Base-by-base conservation (phyloP, 2,113 vertebrate genomes). In the Anguilla japonica region DNA sequence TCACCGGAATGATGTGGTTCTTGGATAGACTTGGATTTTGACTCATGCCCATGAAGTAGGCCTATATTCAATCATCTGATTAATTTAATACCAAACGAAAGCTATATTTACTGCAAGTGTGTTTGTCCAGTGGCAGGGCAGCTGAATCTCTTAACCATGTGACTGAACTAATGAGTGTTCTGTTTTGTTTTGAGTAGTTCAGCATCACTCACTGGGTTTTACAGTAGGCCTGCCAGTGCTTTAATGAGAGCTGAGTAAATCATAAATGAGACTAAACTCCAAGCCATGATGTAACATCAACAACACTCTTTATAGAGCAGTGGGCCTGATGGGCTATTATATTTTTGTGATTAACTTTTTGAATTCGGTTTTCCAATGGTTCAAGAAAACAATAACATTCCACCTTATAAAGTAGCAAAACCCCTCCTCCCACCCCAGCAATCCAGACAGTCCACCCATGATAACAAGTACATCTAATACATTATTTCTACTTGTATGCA, bases 71-170 rank as follows among this genome's bases (percentile, higher is more conserved):
- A 87, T 84, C 87, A 89, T 88, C 84, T 79, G 83, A 89, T 89
- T 88, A 89, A 91, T 90, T 88, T 87, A 84, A 86, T 40, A 79
- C 83, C 85, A 87, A 89, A 92, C 90, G 87, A 86, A 43, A 86
- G 81, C 87, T 83, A 39, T 0, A 82, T 53, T 8, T 56, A 71
- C 26, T n/a, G 2, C 13, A 29, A 5, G 71, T n/a, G 34, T 75
- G 26, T 34, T 9, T 3, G 6, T 75, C 71, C 60, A 67, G 20
- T 67, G 18, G 11, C 26, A 75, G 71, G 71, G n/a, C 71, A 75
- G n/a, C 71, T 34, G 18, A 67, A 26, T 26, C 60, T 26, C 20
- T 26, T 67, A 5, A 26, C 60, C 20, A 26, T 8, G 18, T 26
- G 22, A 67, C 6, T 67, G 3, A 67, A 20, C 20, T 60, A 26